Evolutionary conservation across 1,140 invertebrate species (phyloP).

Genomic region (Panonychus citri): DNA sequence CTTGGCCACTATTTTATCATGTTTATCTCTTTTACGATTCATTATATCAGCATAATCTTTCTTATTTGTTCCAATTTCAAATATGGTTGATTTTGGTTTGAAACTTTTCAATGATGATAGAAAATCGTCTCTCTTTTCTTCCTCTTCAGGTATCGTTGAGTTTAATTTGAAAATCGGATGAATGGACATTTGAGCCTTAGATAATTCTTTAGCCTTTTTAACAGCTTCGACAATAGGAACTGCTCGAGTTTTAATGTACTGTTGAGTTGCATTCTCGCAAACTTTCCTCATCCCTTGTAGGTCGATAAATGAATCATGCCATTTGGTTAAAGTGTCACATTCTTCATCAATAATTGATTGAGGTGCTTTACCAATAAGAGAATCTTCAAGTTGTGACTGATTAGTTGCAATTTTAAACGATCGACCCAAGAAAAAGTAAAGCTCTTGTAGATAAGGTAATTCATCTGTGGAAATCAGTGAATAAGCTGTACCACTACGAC

Average conservation of each 20-base stretch:
- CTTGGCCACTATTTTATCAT: constrained; percentile 24
- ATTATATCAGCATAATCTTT: constrained; percentile 31
- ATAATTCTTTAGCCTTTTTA: constrained; percentile 45
- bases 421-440: constrained; percentile 75
- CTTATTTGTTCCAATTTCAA: constrained; percentile 62
- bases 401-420: constrained; percentile 32
- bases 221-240: constrained; percentile 67
- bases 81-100: constrained; percentile 68
- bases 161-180: constrained; percentile 31
- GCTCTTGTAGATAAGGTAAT: constrained; percentile 66
- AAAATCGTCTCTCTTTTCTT: constrained; percentile 22
- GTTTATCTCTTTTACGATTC: constrained; percentile 27
- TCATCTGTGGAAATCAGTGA: constrained; percentile 74
- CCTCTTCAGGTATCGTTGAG: constrained; percentile 5
- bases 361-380: constrained; percentile 48
- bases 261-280: constrained; percentile 63
- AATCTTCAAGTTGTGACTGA: constrained; percentile 13
- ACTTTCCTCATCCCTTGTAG: constrained; percentile 54
- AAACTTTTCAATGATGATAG: constrained; percentile 57
- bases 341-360: constrained; percentile 57
- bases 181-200: constrained; percentile 27
- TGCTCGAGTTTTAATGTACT: constrained; percentile 64
- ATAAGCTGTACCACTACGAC: constrained; percentile 62
- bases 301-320: constrained; percentile 45
- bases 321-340: constrained; percentile 44